Base-by-base conservation (phyloP, 2,113 vertebrate genomes). In the Eulacestoma nigropectus region DNA sequence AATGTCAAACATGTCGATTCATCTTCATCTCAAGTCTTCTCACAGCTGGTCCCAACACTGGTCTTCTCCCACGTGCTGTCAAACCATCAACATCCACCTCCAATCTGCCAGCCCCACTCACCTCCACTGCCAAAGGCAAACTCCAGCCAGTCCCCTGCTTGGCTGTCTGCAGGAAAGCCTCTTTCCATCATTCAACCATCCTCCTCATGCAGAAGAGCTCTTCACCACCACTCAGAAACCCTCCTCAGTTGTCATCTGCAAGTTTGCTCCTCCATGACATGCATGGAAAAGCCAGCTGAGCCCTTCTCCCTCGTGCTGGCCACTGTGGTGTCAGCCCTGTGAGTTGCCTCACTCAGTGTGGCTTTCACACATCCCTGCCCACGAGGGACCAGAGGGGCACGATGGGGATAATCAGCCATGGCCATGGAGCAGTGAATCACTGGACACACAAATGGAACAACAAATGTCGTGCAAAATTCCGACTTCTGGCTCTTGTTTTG, bases 371-470 rank as follows among this genome's bases (percentile, higher is more conserved):
- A 56, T 13, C 76, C 70, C 65, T 4, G 42, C 41, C 41, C 55
- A 16, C 0, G 0, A 56, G 56, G 56, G 22, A 14, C 56, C 78
- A 49, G 19, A 17, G 20, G 9, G 42, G 5, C 7, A 2, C 0
- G 13, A 15, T 5, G 33, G 44, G 22, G 16, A 55, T 22, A 46
- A 20, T 7, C 80, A 59, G 26, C 69, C 49, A 2, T 0, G 23
- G 41, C 74, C 70, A 11, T 0, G 8, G 33, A 35, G 29, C 49
- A 59, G 14, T 4, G 56, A 49, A n/a, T 33, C 49, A 3, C 50
- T 22, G 25, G 17, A 2, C 23, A 29, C 46, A 32, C 27, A 22
- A 19, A 32, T 3, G 2, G 30, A 4, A 5, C 16, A 63, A 14
- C 29, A 74, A 64, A 53, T 5, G 13, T 35, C 7, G 0, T 0